A percentile compares a stretch with the other conserved stretches of the same genome.
Evolutionary conservation across 1,140 invertebrate genomes (phyloP).

Genomic region (Eurosta solidaginis): DNA sequence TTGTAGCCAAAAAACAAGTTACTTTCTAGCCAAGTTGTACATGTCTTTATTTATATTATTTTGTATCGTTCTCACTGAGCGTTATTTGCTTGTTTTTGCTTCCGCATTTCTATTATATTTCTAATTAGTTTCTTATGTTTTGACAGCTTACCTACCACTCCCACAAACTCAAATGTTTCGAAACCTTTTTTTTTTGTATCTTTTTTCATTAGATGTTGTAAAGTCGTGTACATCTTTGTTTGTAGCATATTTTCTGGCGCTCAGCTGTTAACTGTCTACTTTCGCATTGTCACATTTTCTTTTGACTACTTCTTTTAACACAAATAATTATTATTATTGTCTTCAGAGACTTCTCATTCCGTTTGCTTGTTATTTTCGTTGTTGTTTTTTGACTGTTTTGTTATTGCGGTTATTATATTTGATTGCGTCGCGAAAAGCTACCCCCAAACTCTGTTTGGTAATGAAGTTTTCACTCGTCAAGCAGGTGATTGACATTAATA

Average conservation of each 20-base stretch:
- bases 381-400: background rate
- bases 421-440: background rate
- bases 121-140: slow-evolving; percentile 26
- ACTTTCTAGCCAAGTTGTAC: background rate
- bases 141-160: slow-evolving; percentile 12
- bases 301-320: background rate
- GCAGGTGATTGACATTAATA: slow-evolving; percentile 18
- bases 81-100: background rate
- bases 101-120: background rate
- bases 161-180: background rate
- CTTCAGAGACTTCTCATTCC: background rate
- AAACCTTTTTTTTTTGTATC: background rate
- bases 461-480: slow-evolving; percentile 16
- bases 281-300: background rate
- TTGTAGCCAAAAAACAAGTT: background rate
- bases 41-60: too few species aligned
- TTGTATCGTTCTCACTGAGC: background rate
- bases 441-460: background rate
- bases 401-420: background rate
- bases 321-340: background rate
- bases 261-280: slow-evolving; percentile 22
- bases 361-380: background rate
- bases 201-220: too few species aligned
- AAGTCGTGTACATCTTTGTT: background rate
- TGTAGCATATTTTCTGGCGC: slow-evolving; percentile 12